phyloP scores from a whole-genome alignment of 2,113 vertebrate species.

The Nothoprocta perdicaria region DNA sequence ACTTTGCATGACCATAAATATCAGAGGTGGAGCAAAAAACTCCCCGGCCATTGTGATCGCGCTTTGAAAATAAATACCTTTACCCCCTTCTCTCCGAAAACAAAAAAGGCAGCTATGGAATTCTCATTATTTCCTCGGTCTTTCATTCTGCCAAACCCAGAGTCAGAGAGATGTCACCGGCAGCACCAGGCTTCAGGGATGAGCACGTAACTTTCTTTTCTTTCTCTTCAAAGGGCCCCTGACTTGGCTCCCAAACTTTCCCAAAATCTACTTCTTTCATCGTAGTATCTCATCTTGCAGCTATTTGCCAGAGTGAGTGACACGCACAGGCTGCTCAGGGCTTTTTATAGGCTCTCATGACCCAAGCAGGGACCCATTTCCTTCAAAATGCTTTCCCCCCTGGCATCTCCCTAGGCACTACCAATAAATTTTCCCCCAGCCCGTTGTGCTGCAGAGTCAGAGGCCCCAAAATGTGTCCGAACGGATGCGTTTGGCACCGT shows the following conservation, averaged over 20 bases:
- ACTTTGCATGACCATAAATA: slow-evolving; percentile 69
- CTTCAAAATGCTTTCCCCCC: slow-evolving; percentile 53
- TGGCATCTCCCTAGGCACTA: slow-evolving; percentile 30
- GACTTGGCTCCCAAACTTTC: slow-evolving; percentile 37
- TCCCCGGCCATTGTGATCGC: slow-evolving; percentile 40
- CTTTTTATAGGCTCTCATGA: slow-evolving; percentile 71
- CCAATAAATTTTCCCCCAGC: slow-evolving; percentile 5
- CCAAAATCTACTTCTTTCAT: slow-evolving; percentile 58
- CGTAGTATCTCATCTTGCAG: slow-evolving; percentile 57
- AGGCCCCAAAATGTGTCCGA: background rate
- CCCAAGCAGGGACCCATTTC: slow-evolving; percentile 60
- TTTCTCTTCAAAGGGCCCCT: slow-evolving; percentile 42
- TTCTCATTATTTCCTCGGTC: slow-evolving; percentile 79
- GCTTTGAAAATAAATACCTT: slow-evolving; percentile 69
- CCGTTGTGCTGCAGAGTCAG: background rate
- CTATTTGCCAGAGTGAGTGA: slow-evolving; percentile 67
- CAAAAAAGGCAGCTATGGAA: slow-evolving; percentile 62
- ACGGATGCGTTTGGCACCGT: background rate
- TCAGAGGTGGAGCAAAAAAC: slow-evolving; percentile 67
- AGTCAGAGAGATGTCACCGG: slow-evolving; percentile 46
- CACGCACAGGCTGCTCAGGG: slow-evolving; percentile 49
- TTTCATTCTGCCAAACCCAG: slow-evolving; percentile 70
- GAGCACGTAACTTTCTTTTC: slow-evolving; percentile 40
- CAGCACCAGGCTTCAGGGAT: slow-evolving; percentile 61
- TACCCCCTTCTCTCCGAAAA: slow-evolving; percentile 25